Percentiles rank a stretch among this genome's conserved stretches.
phyloP scores from a whole-genome alignment of 2,113 vertebrate species.

The Aegotheles bennettii region DNA sequence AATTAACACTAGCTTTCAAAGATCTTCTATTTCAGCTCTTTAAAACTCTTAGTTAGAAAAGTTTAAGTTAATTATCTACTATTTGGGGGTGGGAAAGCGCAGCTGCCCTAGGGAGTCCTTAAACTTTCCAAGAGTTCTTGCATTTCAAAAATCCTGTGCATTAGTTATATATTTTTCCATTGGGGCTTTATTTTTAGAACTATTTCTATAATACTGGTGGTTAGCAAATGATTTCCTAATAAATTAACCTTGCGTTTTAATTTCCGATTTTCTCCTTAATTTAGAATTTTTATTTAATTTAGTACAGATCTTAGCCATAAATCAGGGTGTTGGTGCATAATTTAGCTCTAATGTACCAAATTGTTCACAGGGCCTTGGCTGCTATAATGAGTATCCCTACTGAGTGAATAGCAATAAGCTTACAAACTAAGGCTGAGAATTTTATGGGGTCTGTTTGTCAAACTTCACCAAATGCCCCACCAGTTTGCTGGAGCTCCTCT shows the following conservation, averaged over 20 bases:
- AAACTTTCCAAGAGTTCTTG: constrained; percentile 9
- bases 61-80: neutral
- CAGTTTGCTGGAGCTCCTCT: neutral
- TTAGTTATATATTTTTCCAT: constrained; percentile 23
- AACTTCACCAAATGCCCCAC: neutral
- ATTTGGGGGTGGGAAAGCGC: neutral
- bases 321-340: constrained; percentile 30
- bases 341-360: constrained; percentile 2
- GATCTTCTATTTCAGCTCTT: neutral
- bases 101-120: neutral
- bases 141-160: neutral
- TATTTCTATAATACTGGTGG: constrained; percentile 19
- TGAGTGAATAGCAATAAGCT: neutral
- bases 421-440: neutral
- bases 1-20: neutral
- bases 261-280: constrained; percentile 46
- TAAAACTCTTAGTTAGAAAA: neutral
- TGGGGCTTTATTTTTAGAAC: constrained; percentile 44
- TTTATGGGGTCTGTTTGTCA: neutral
- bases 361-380: neutral
- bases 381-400: neutral
- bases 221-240: constrained; percentile 39
- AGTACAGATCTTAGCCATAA: constrained; percentile 8
- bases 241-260: constrained; percentile 50
- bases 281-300: constrained; percentile 57